Evolutionary conservation across 2,888 invertebrate species (phyloP).

Genomic region (Drosophila pseudotakahashii): DNA sequence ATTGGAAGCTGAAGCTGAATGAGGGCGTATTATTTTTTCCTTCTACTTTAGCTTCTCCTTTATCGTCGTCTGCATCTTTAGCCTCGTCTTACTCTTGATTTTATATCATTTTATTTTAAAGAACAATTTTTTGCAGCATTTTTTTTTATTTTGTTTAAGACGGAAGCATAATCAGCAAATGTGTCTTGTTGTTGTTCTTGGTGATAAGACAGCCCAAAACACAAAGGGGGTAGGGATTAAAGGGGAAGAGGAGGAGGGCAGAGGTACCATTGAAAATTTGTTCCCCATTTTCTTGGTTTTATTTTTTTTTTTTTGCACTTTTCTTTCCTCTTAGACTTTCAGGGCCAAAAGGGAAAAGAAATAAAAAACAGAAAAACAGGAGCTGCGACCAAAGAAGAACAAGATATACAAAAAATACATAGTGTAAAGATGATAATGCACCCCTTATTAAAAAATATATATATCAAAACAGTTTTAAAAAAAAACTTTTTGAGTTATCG

Average conservation of each 20-base stretch:
- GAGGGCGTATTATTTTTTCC: slow-evolving; percentile 34
- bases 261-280: background rate
- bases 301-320: background rate
- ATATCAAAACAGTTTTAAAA: too few relatives aligned
- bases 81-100: background rate
- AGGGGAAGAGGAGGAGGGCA: background rate
- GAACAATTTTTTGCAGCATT: slow-evolving; percentile 8
- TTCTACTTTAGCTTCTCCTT: slow-evolving; percentile 1
- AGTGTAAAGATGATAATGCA: background rate
- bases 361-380: background rate
- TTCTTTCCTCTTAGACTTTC: background rate
- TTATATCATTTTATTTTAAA: background rate
- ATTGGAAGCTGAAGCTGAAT: slow-evolving; percentile 11
- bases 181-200: slow-evolving; percentile 24
- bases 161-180: slow-evolving; percentile 46
- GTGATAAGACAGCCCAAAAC: slow-evolving; percentile 11
- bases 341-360: background rate
- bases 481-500: too few relatives aligned
- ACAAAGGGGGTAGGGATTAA: background rate
- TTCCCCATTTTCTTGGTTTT: background rate
- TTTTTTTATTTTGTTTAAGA: slow-evolving; percentile 7
- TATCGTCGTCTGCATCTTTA: background rate
- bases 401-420: background rate
- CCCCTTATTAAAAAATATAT: background rate
- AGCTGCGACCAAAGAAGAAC: background rate